Conservation (phyloP, 2,113 vertebrate species). For the Pollachius pollachius region DNA sequence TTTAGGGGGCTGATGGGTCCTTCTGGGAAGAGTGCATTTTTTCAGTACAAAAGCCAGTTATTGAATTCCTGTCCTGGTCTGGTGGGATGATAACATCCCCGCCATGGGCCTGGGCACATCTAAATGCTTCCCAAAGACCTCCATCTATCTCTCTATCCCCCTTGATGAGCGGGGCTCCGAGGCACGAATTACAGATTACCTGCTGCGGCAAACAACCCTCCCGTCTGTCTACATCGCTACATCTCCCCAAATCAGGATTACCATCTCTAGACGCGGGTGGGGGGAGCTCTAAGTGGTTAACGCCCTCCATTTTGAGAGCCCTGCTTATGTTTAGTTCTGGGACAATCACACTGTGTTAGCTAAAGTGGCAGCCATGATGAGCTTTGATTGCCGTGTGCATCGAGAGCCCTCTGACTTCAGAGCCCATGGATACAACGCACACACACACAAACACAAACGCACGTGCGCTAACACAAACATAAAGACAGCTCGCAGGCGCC, state of each 20-base stretch:
- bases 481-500: slow-evolving; percentile 19
- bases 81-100: slow-evolving; percentile 56
- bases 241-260: too few relatives aligned
- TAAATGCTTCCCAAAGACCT: slow-evolving; percentile 41
- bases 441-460: background rate
- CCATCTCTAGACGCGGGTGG: too few relatives aligned
- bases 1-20: slow-evolving; percentile 38
- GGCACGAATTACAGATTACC: too few relatives aligned
- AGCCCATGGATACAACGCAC: slow-evolving; percentile 23
- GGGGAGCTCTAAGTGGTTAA: background rate
- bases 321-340: background rate
- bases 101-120: slow-evolving; percentile 46
- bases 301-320: background rate
- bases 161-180: too few relatives aligned
- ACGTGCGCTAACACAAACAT: background rate
- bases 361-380: slow-evolving; percentile 31
- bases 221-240: too few relatives aligned
- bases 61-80: slow-evolving; percentile 69
- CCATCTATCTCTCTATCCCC: slow-evolving; percentile 24
- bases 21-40: slow-evolving; percentile 57
- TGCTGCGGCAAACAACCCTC: too few relatives aligned
- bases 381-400: slow-evolving; percentile 58
- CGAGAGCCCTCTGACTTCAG: slow-evolving; percentile 40
- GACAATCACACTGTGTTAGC: slow-evolving; percentile 17
- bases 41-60: slow-evolving; percentile 59